These are phyloP conservation scores for Rhopilema esculentum DNA, from an alignment of 30 jellyfish, hydroid and myxozoan species.

Conservation along the genomic window DNA sequence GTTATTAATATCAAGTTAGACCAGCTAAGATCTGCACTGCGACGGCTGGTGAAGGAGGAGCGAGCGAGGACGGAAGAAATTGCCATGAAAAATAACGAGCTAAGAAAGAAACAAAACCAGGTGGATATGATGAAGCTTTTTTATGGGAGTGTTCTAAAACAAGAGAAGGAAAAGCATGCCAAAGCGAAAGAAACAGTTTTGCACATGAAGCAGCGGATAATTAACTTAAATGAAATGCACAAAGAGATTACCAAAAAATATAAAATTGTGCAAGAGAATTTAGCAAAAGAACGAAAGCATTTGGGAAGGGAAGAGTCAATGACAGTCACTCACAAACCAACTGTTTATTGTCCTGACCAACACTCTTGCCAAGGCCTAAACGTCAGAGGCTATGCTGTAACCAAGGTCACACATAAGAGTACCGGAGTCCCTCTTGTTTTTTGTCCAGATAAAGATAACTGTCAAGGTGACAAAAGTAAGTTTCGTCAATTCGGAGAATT, in stretches of 20 bases:
- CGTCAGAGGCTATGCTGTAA: conserved; percentile 5
- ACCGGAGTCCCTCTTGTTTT: conserved; percentile 23
- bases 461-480: not conserved
- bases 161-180: conserved; percentile 57
- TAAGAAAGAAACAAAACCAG: conserved; percentile 18
- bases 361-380: conserved; percentile 43
- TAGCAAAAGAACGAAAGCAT: conserved; percentile 14
- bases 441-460: conserved; percentile 59
- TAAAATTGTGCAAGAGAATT: conserved; percentile 7
- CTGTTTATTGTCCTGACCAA: conserved; percentile 77
- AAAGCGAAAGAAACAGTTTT: conserved; percentile 37
- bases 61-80: conserved; percentile 20
- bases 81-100: conserved; percentile 16
- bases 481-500: not conserved
- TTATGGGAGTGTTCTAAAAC: conserved; percentile 32
- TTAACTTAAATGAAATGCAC: conserved; percentile 25
- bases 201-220: conserved; percentile 48
- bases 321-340: conserved; percentile 13
- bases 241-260: conserved; percentile 37
- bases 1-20: conserved; percentile 34
- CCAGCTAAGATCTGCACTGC: conserved; percentile 27
- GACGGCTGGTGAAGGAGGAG: conserved; percentile 42
- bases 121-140: conserved; percentile 41
- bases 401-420: not conserved
- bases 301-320: not conserved